A percentile compares a stretch with the other conserved stretches of the same genome.
Evolutionary conservation across 2,888 invertebrate genomes (phyloP).

Genomic region (Seira ritae): DNA sequence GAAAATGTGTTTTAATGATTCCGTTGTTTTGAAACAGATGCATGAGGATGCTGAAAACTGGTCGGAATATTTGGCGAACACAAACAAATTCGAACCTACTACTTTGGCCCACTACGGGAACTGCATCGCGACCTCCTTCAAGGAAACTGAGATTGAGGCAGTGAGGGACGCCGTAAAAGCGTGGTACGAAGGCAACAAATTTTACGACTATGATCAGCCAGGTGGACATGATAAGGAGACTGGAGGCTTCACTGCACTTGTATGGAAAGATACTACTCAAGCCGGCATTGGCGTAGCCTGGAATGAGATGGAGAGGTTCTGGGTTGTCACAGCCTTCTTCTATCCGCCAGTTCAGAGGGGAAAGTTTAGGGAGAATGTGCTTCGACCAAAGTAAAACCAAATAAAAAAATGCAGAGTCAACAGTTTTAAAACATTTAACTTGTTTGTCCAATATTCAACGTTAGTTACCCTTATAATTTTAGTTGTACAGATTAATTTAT

Average conservation of each 20-base stretch:
- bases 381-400: background rate
- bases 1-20: background rate
- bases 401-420: no score
- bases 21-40: no score
- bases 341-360: slow-evolving; percentile 38
- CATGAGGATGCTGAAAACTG: background rate
- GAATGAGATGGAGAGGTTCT: slow-evolving; percentile 47
- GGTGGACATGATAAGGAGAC: background rate
- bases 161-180: slow-evolving; percentile 19
- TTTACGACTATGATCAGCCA: background rate
- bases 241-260: slow-evolving; percentile 18
- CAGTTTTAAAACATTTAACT: no score
- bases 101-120: background rate
- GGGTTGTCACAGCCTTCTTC: slow-evolving; percentile 58
- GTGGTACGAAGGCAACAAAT: background rate
- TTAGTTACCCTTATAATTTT: no score
- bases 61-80: background rate
- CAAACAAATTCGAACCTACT: background rate
- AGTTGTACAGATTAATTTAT: no score
- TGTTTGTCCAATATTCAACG: no score
- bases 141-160: slow-evolving; percentile 21
- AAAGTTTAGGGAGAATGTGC: background rate
- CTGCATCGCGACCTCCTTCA: slow-evolving; percentile 18
- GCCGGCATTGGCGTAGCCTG: slow-evolving; percentile 60
- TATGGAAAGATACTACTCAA: slow-evolving; percentile 61